Evolutionary conservation across 2,888 invertebrate genomes (phyloP).

Genomic region (Drosophila bunnanda): DNA sequence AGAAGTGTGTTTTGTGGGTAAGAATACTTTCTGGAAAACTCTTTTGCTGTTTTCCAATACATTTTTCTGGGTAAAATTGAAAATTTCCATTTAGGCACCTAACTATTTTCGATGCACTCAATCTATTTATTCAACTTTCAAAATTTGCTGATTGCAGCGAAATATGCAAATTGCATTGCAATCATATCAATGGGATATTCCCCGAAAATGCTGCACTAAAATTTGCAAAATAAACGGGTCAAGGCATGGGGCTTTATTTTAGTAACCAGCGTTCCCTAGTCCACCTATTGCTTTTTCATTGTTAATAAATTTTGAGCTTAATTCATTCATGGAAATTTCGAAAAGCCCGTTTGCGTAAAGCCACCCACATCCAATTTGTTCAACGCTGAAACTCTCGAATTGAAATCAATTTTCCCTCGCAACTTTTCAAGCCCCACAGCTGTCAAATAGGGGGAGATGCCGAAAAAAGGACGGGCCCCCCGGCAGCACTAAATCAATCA

Average conservation of each 20-base stretch:
- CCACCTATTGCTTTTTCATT: conserved; percentile 31
- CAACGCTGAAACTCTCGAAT: too few species aligned
- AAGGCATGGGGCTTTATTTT: conserved; percentile 34
- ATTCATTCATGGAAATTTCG: conserved; percentile 36
- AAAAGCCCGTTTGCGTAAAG: neutral
- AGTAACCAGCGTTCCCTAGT: conserved; percentile 17
- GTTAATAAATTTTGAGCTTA: conserved; percentile 64
- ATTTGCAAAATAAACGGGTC: conserved; percentile 4
- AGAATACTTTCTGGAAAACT: neutral
- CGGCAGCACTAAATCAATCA: conserved; percentile 64
- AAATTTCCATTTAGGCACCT: neutral
- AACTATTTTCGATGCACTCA: conserved; percentile 10
- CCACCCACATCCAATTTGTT: conserved; percentile 14
- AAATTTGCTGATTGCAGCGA: conserved; percentile 28
- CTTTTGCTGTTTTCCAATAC: neutral
- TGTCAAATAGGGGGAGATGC: conserved; percentile 6
- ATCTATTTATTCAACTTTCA: conserved; percentile 21
- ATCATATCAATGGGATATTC: conserved; percentile 11
- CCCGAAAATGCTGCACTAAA: neutral
- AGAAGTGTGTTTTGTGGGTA: neutral
- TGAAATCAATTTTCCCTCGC: conserved; percentile 53
- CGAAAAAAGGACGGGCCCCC: conserved; percentile 15
- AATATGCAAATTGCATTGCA: conserved; percentile 36
- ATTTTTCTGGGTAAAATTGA: too few species aligned
- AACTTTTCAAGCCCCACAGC: conserved; percentile 32